A percentile compares a stretch with the other conserved stretches of the same genome.
These are phyloP conservation scores for Falco cherrug DNA, from an alignment of 2,797 vertebrate species.

Conservation along the genomic window DNA sequence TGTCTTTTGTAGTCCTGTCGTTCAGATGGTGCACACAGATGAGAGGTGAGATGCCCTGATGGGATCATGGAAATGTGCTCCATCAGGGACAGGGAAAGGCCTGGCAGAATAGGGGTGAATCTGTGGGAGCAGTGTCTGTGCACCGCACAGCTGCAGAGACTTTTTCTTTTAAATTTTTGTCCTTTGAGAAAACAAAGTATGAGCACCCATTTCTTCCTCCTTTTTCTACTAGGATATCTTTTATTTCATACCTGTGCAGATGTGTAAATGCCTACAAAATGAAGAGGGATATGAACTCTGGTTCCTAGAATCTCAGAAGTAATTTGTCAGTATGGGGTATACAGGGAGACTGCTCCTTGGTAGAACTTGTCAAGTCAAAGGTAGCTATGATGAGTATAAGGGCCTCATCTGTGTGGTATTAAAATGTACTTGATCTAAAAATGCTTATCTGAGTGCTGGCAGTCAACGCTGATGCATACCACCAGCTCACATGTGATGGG, in stretches of 20 bases:
- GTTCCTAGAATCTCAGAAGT: neutral
- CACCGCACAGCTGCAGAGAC: neutral
- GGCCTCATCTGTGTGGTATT: neutral
- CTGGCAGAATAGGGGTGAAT: neutral
- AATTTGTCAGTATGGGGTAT: neutral
- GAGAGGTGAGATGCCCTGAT: neutral
- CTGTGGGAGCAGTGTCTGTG: neutral
- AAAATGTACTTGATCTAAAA: neutral
- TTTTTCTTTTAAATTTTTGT: neutral
- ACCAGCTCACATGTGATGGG: neutral
- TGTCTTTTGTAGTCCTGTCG: neutral
- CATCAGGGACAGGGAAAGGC: accelerated
- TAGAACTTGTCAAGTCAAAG: neutral
- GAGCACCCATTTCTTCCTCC: neutral
- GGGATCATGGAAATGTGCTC: neutral
- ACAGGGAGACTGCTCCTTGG: neutral
- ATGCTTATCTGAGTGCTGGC: neutral
- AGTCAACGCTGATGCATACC: neutral
- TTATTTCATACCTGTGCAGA: neutral
- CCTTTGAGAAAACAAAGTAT: neutral
- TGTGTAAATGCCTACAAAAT: neutral
- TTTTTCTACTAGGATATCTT: neutral
- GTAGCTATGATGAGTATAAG: neutral
- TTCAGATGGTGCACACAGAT: neutral
- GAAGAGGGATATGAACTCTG: neutral